Base-by-base conservation (phyloP, 2,113 vertebrate species). In the Hucho hucho region DNA sequence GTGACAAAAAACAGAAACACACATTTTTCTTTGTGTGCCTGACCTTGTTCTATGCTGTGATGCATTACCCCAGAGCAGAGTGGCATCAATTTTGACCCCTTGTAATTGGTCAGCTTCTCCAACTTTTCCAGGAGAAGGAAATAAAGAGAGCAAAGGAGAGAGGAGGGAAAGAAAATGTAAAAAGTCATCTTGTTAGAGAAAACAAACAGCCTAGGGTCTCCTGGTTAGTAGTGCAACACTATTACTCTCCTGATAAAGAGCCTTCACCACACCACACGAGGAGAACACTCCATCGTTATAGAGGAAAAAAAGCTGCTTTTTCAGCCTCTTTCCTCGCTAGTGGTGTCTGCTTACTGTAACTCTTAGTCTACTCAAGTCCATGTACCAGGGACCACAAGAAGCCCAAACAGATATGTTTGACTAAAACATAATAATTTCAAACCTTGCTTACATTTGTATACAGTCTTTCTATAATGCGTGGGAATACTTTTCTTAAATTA, bases 161-260 rank as follows among this genome's bases (percentile, higher is more conserved):
- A 67, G 28, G 18, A 26, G 2, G 63, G 28, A 28, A 32, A 20
- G 65, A n/a, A 20, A 26, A 37, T 43, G 28, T 9, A 43, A 67
- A 67, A 4, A 26, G 75, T 83, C 76, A 78, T 79, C 84, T 85
- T 85, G 84, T 85, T 85, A 85, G 79, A 71, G 75, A 81, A 81
- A 85, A 85, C 81, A 85, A 85, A 85, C 79, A 81, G 79, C 81
- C 81, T 74, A 70, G 76, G 76, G 84, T 79, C 67, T 76, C 76
- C 80, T 82, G 80, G 80, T 85, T 78, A 85, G 75, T 78, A 82
- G 79, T 80, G 78, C 74, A 70, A 75, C 64, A 76, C 79, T 80
- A 79, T 83, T 83, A 83, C 78, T 83, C 78, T 74, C 80, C 81
- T 83, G 84, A 83, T 81, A 80, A 85, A 85, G 79, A 83, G 79